Evolutionary conservation across 2,888 invertebrate species (phyloP), one percentile per base, ranked within the genome.

Genomic region (Metalampra italica): DNA sequence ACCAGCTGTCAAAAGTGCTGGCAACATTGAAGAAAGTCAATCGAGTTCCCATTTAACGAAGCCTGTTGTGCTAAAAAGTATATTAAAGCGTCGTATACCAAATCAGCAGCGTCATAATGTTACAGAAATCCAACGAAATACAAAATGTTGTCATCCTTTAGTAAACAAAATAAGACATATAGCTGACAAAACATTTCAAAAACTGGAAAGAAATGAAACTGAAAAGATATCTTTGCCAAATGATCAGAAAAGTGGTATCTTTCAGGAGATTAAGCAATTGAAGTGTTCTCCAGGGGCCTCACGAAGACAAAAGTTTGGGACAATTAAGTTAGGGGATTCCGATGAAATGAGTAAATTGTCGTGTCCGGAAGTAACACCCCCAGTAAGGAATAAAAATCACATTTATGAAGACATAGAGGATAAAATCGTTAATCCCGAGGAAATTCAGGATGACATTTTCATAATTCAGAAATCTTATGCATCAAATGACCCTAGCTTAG

Each of bases 141-240:
- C 87, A 29, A 90, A 90, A 71, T 90, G 90, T 62, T 91, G 92
- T 69, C 91, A 91, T 66, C 92, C 92, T 29, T 82, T 92, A 49
- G 92, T 92, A 58, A 92, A 92, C 69, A 92, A 92, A 78, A 85
- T 92, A 15, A 92, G 91, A 73, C 91, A 91, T 57, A 86, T 92
- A 78, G 92, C 92, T 13, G 92, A 92, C 60, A 91, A 91, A 71
- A 82, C 92, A 62, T 71, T 91, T 75, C 84, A 91, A 61, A 84
- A 89, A 66, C 64, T 86, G 48, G 92, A 92, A 51, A 81, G 74
- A 62, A 77, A 47, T 63, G 86, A 86, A 52, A 71, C 64, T 59
- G 86, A 87, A 64, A 86, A 88, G 59, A 82, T 85, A 34, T 83
- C 89, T 1, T 30, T 60, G 40, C 59, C 78, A 9, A 88, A 87